Evolutionary conservation across 1,140 invertebrate species (phyloP).

Genomic region (Anoplophora glabripennis): DNA sequence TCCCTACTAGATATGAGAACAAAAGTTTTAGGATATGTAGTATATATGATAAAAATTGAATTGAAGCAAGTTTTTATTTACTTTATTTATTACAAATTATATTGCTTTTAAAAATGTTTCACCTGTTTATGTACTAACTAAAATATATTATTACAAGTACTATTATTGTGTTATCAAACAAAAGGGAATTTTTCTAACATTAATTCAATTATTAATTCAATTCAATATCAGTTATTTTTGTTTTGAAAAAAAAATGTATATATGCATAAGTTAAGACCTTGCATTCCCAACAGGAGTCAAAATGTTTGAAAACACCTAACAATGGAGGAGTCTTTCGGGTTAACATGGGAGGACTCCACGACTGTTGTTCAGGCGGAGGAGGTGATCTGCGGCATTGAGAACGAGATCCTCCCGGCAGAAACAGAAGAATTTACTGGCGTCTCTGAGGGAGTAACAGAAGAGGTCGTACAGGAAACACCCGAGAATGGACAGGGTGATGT

Average conservation of each 20-base stretch:
- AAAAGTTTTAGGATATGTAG: no score
- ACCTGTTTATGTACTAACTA: no score
- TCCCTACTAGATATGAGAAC: no score
- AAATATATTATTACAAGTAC: no score
- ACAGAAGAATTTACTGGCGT: constrained; percentile 61
- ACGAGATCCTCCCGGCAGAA: constrained; percentile 51
- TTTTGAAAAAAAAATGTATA: neutral
- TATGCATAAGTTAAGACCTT: constrained; percentile 28
- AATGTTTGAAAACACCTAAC: constrained; percentile 16
- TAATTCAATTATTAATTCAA: no score
- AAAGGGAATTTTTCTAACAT: no score
- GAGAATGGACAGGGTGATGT: constrained; percentile 49
- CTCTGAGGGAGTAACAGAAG: constrained; percentile 44
- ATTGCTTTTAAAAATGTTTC: no score
- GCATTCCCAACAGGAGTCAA: constrained; percentile 14
- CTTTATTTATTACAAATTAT: no score
- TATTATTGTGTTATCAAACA: no score
- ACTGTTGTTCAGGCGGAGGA: constrained; percentile 60
- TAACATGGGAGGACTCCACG: constrained; percentile 57
- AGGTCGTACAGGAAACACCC: constrained; percentile 49
- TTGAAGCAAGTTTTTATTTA: no score
- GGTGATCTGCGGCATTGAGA: constrained; percentile 62
- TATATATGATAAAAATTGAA: no score
- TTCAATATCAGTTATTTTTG: neutral
- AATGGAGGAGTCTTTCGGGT: constrained; percentile 51